These are phyloP conservation scores for Serilophus lunatus DNA, from an alignment of 2,113 vertebrate genomes.

Conservation along the genomic window DNA sequence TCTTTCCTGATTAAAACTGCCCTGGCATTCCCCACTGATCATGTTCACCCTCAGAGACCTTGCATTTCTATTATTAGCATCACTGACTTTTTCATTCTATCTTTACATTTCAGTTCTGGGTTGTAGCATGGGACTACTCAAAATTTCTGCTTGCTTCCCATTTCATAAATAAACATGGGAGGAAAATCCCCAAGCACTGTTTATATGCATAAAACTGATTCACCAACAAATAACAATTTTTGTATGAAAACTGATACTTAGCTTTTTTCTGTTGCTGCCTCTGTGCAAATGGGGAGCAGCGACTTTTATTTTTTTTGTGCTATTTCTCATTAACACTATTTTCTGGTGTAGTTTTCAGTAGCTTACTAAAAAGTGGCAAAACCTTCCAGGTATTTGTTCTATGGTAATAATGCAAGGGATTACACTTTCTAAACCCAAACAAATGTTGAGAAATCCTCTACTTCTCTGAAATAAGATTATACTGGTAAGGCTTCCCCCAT, in stretches of 20 bases:
- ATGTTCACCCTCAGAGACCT: not conserved
- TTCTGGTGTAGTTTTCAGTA: not conserved
- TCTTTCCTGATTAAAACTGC: not conserved
- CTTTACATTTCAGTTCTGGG: not conserved
- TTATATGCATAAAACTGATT: not conserved
- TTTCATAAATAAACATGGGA: conserved; percentile 41
- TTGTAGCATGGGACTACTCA: not conserved
- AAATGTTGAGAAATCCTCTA: not conserved
- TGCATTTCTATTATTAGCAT: conserved; percentile 14
- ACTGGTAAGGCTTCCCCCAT: not conserved
- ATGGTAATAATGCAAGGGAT: not conserved
- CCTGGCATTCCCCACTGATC: not conserved
- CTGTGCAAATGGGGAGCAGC: not conserved
- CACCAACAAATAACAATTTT: conserved; percentile 24
- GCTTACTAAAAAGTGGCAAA: not conserved
- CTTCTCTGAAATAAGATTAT: not conserved
- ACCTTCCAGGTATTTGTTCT: not conserved
- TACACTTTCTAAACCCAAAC: not conserved
- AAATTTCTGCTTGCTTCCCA: conserved; percentile 15
- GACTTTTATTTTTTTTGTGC: not conserved
- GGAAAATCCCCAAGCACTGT: not conserved
- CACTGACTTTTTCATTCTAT: not conserved
- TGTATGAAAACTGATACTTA: not conserved
- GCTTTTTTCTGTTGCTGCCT: not conserved
- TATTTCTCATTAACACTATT: not conserved